These are phyloP conservation scores for Crossaster papposus DNA, from an alignment of 53 echinoderm and acorn worm genomes.

Conservation along the genomic window DNA sequence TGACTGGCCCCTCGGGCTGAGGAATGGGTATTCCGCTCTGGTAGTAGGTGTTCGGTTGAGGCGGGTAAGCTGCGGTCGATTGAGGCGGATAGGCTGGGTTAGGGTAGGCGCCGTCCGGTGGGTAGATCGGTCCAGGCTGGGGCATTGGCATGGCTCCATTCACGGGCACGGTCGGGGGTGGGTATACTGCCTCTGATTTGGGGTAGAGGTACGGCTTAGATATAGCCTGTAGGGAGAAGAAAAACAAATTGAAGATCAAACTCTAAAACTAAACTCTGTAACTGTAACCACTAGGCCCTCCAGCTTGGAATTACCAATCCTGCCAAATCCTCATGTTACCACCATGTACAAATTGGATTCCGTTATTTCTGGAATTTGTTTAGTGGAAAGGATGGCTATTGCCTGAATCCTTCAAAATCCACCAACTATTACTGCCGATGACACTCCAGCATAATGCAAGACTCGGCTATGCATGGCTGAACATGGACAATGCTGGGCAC, in stretches of 20 bases:
- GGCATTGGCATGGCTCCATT: conserved; percentile 37
- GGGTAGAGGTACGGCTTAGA: conserved; percentile 62
- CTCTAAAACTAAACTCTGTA: background rate
- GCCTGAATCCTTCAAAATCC: no score
- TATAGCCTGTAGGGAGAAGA: conserved; percentile 31
- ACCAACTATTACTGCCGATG: no score
- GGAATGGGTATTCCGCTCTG: conserved; percentile 28
- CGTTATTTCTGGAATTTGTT: no score
- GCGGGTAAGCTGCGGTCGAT: no score
- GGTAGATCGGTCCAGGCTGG: background rate
- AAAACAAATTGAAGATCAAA: background rate
- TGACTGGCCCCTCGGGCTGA: background rate
- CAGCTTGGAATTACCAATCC: no score
- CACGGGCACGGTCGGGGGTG: conserved; percentile 44
- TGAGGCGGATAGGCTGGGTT: conserved; percentile 20
- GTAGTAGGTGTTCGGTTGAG: background rate
- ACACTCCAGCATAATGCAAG: no score
- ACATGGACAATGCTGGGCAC: no score
- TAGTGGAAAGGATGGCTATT: no score
- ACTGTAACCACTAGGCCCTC: background rate
- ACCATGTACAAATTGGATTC: no score
- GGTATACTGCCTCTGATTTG: conserved; percentile 35
- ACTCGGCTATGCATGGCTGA: no score
- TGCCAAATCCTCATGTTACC: no score
- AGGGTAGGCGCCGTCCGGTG: conserved; percentile 6